Evolutionary conservation across 1,140 invertebrate species (phyloP), one percentile per base, ranked within the genome.

Genomic region (Drosophila littoralis): DNA sequence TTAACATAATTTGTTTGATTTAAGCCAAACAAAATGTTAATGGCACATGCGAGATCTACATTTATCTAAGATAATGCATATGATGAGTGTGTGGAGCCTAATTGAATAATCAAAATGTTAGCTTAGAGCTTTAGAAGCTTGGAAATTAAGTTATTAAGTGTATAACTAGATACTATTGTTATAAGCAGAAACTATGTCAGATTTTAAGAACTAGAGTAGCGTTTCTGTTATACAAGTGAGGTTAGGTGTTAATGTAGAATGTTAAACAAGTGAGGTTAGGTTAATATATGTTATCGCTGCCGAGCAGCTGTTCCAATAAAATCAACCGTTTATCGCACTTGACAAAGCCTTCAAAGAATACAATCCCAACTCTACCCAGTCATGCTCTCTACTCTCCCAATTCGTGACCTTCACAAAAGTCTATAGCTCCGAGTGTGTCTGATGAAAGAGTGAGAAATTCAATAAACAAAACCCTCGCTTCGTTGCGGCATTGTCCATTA

Each of bases 1-100:
- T 88, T 75, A 73, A 35, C 35, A 67, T 57, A 60, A 70, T 61
- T 79, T 76, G 78, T 75, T 75, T 68, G 78, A 69, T 68, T 67
- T 57, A 60, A 69, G 15, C 10, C 45, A 33, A 58, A 65, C 42
- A 72, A 84, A 80, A 71, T 57, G 65, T 57, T 63, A 67, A 35
- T 59, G 64, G 54, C 54, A 28, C 52, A 28, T 77, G 65, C 68
- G 35, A 45, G 68, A 42, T 35, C 51, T 50, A 35, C 28, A 17
- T 33, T 59, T 50, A 68, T 28, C 15, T 45, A 22, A 38, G 28
- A 40, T 69, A 50, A 60, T 38, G 6, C n/a, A 13, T 22, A 9
- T 7, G 45, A 51, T 58, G 5, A 38, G 42, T 22, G 9, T 28
- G 2, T 28, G 13, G 15, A 15, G 57, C n/a, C 33, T 67, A 36